Evolutionary conservation across 2,888 invertebrate genomes (phyloP).

Genomic region (Lordiphosa andalusiaca): DNA sequence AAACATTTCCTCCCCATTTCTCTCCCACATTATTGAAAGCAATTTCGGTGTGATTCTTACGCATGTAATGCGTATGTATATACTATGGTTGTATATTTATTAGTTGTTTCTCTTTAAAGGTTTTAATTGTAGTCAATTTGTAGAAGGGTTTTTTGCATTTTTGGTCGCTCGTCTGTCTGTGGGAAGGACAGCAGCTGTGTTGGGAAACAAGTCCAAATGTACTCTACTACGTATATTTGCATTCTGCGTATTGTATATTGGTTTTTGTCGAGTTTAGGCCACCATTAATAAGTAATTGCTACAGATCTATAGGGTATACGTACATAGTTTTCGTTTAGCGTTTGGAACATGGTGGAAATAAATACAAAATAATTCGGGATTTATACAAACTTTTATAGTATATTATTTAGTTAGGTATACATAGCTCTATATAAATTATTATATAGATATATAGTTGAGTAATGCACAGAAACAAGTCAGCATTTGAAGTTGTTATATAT

Average conservation of each 20-base stretch:
- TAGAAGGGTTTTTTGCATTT: conserved; percentile 11
- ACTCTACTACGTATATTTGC: conserved; percentile 11
- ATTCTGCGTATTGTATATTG: conserved; percentile 17
- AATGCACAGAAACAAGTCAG: conserved; percentile 65
- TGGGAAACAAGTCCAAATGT: too few relatives aligned
- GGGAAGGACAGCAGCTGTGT: conserved; percentile 29
- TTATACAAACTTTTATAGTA: conserved; percentile 35
- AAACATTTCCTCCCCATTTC: neutral
- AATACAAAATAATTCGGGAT: conserved; percentile 22
- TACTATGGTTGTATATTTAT: neutral
- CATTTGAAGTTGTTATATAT: conserved; percentile 53
- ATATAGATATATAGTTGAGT: conserved; percentile 52
- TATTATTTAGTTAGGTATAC: conserved; percentile 33
- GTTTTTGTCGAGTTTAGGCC: conserved; percentile 32
- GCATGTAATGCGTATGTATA: conserved; percentile 20
- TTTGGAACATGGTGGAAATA: conserved; percentile 14
- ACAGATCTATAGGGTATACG: conserved; percentile 22
- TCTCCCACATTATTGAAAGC: neutral
- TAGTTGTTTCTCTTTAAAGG: conserved; percentile 12
- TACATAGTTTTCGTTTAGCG: conserved; percentile 18
- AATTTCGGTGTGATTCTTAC: neutral
- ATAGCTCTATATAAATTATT: conserved; percentile 26
- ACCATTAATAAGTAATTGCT: conserved; percentile 30
- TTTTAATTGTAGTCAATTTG: conserved; percentile 14
- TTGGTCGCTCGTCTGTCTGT: conserved; percentile 16